These are phyloP conservation scores for Gymnoscopelus microlampas DNA, from an alignment of 2,797 vertebrate species.

Conservation along the genomic window DNA sequence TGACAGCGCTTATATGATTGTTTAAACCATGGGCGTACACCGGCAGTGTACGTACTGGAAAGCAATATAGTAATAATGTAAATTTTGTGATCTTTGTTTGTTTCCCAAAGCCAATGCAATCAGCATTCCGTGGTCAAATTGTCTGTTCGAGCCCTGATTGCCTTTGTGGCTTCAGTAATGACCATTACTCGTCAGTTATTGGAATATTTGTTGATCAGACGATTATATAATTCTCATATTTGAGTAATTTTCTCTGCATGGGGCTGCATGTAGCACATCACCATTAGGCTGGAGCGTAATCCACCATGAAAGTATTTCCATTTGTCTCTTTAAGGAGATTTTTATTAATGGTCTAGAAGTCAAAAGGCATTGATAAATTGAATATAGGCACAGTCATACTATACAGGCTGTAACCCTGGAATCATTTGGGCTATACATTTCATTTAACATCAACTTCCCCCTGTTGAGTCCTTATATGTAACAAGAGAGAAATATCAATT, in stretches of 20 bases:
- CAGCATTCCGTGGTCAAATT: not conserved
- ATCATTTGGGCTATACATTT: not conserved
- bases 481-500: not conserved
- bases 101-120: conserved; percentile 15
- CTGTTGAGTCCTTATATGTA: not conserved
- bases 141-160: conserved; percentile 27
- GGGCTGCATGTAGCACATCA: conserved; percentile 61
- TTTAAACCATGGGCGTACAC: not conserved
- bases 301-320: conserved; percentile 77
- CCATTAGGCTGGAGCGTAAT: conserved; percentile 83
- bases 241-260: conserved; percentile 63
- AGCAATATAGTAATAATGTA: not conserved
- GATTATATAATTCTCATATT: conserved; percentile 77
- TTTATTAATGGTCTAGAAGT: conserved; percentile 80
- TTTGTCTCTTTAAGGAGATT: conserved; percentile 84
- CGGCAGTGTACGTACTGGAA: not conserved
- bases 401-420: not conserved
- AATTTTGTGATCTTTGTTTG: conserved; percentile 9
- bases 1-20: not conserved
- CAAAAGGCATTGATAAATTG: conserved; percentile 64
- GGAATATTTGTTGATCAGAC: conserved; percentile 71
- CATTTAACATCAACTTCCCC: not conserved
- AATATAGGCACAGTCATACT: conserved; percentile 8
- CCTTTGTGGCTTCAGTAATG: conserved; percentile 43
- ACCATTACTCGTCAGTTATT: conserved; percentile 59